Conservation (phyloP, 2,888 invertebrate genomes). For the Cyaniris semiargus region DNA sequence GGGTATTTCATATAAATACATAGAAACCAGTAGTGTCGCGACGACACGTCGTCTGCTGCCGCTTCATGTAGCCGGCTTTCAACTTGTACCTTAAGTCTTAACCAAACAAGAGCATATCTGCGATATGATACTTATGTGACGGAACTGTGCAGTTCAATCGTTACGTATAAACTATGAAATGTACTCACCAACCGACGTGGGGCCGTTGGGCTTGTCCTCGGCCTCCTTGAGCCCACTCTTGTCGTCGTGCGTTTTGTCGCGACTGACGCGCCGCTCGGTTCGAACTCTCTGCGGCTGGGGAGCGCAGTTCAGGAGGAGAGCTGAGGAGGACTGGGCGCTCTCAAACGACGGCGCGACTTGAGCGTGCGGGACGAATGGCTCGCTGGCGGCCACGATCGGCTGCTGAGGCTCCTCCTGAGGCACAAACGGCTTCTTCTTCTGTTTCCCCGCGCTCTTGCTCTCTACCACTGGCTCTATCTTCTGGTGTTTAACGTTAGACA, state of each 20-base stretch:
- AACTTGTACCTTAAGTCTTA: too few species aligned
- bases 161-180: not conserved
- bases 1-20: too few species aligned
- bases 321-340: conserved; percentile 40
- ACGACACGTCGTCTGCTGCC: too few species aligned
- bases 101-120: too few species aligned
- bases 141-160: too few species aligned
- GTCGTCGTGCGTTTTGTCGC: conserved; percentile 54
- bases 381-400: conserved; percentile 40
- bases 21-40: too few species aligned
- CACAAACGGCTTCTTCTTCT: conserved; percentile 63
- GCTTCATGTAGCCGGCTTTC: too few species aligned
- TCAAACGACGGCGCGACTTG: not conserved
- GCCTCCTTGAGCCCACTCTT: conserved; percentile 45
- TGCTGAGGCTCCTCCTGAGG: conserved; percentile 54
- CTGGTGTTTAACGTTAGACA: conserved; percentile 68
- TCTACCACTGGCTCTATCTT: conserved; percentile 66
- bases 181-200: conserved; percentile 57
- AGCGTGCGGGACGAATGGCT: conserved; percentile 14
- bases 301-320: conserved; percentile 40
- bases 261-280: conserved; percentile 49
- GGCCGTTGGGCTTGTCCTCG: conserved; percentile 56
- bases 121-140: too few species aligned
- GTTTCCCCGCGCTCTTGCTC: conserved; percentile 60
- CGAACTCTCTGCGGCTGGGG: conserved; percentile 62